phyloP scores from a whole-genome alignment of 2,113 vertebrate genomes.

The Sturnira hondurensis region DNA sequence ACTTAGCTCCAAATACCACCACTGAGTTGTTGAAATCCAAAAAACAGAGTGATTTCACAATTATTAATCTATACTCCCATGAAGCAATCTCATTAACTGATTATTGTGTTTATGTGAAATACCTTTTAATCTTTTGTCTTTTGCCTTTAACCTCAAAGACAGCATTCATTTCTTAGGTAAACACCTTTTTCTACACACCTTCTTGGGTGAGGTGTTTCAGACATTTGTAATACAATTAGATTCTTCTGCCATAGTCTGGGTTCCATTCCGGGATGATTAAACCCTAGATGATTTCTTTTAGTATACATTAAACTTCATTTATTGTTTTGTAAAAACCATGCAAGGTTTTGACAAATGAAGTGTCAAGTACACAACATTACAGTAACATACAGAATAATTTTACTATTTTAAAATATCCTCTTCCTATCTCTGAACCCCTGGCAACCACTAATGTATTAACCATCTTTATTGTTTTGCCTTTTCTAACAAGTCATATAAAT shows the following conservation, averaged over 20 bases:
- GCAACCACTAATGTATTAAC: neutral
- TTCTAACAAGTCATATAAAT: neutral
- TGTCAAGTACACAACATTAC: neutral
- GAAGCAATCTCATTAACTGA: neutral
- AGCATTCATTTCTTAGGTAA: neutral
- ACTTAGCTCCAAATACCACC: neutral
- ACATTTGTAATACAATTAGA: neutral
- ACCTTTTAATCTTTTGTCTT: neutral
- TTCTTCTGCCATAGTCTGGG: neutral
- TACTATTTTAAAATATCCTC: neutral
- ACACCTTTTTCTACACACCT: neutral
- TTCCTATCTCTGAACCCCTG: neutral
- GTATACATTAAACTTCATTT: neutral
- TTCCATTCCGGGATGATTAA: neutral
- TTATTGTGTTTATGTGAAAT: neutral
- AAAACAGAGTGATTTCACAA: neutral
- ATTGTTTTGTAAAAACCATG: neutral
- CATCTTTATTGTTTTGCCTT: neutral
- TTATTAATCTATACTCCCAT: neutral
- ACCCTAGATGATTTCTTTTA: neutral
- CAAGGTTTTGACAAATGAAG: neutral
- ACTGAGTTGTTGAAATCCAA: neutral
- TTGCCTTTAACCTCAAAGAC: neutral
- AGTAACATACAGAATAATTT: neutral
- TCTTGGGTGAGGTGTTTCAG: neutral